Conservation (phyloP, 2,888 invertebrate genomes). For the Epinotia nisella region DNA sequence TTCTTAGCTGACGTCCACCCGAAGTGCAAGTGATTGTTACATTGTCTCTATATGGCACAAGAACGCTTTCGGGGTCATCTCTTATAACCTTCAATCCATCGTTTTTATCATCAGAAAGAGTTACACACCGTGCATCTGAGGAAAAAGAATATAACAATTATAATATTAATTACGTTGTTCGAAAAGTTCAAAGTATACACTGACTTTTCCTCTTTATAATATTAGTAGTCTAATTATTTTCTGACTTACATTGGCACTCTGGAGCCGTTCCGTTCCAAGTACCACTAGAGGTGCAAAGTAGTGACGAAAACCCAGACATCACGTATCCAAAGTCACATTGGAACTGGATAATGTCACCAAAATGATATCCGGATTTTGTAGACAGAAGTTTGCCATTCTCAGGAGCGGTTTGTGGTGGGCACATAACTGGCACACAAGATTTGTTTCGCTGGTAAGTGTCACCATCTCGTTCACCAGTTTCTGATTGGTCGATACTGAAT, state of each 20-base stretch:
- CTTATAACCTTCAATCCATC: conserved; percentile 92
- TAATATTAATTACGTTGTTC: background rate
- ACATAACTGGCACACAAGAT: conserved; percentile 97
- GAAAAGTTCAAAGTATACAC: background rate
- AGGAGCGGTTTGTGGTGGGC: conserved; percentile 89
- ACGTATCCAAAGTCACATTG: conserved; percentile 98
- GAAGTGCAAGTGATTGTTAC: conserved; percentile 93
- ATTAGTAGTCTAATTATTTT: conserved; percentile 1
- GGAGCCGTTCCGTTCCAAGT: conserved; percentile 97
- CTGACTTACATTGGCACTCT: conserved; percentile 94
- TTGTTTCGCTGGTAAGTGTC: conserved; percentile 96
- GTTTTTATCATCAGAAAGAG: conserved; percentile 94
- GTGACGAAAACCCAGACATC: conserved; percentile 93
- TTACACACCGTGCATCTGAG: conserved; percentile 94
- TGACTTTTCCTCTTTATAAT: no score
- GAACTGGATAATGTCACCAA: conserved; percentile 95
- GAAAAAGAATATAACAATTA: conserved; percentile 53
- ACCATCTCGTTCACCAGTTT: conserved; percentile 94
- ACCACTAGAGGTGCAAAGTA: conserved; percentile 95
- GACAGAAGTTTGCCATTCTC: conserved; percentile 94
- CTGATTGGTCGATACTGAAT: conserved; percentile 90
- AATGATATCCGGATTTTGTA: conserved; percentile 93
- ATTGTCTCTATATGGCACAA: conserved; percentile 95
- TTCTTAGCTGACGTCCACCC: conserved; percentile 90
- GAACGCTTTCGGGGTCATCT: conserved; percentile 91